Evolutionary conservation across 2,797 vertebrate species (phyloP), one percentile per base, ranked within the genome.

Genomic region (Emydoidea blandingii): DNA sequence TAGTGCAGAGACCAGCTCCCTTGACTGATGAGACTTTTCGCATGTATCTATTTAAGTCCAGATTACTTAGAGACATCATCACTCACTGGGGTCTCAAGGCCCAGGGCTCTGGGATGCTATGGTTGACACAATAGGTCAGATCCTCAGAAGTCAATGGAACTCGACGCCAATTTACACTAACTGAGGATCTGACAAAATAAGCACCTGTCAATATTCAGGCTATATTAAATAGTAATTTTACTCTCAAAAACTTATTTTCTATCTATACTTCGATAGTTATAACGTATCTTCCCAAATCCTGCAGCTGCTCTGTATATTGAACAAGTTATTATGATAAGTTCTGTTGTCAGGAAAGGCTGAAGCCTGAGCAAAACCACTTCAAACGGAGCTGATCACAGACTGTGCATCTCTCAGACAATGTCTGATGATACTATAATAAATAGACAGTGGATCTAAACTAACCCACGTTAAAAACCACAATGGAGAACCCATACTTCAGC

Each of bases 281-380:
- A 94, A 87, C 29, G 12, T 79, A 90, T 16, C 23, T 90, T 90
- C 83, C 86, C 7, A 62, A n/a, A 37, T 85, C 52, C 80, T 53
- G 3, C 31, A 37, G 47, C 74, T 62, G 5, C 31, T 23, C 49
- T 91, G 91, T 49, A 85, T 57, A 56, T 54, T 92, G 53, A 90
- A 95, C 6, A 34, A 83, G 59, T 86, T 94, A 91, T 91, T 96
- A 85, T 83, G 34, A 79, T 86, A 95, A 83, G 80, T 94, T 93
- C 79, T 56, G 21, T 56, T 25, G 54, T 56, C 54, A 56, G 23
- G 54, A 56, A 56, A 56, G 54, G 54, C 54, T 56, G 10, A 56
- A 56, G 23, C 2, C 54, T 56, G 54, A 56, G 54, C 23, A 56
- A 56, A 56, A 68, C 68, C 68, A 72, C 68, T 23, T 72, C 68